Evolutionary conservation across 2,797 vertebrate genomes (phyloP).

Genomic region (Paedocypris micromegethes): DNA sequence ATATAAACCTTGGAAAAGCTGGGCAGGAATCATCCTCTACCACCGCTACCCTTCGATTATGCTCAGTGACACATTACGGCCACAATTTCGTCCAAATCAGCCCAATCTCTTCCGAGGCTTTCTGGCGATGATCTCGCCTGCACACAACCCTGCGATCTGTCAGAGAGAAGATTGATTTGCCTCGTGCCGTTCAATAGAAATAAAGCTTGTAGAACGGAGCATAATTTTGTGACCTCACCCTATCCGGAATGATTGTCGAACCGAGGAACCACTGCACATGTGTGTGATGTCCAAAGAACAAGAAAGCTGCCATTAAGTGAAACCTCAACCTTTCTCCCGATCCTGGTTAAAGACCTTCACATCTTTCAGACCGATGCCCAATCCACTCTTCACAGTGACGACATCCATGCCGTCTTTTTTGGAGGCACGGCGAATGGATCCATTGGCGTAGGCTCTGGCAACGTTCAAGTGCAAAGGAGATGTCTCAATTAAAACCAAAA

Average conservation of each 20-base stretch:
- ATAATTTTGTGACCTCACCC: not conserved
- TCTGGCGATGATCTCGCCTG: no score
- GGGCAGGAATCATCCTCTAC: no score
- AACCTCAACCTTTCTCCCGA: conserved; percentile 80
- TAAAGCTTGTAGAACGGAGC: no score
- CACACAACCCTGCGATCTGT: no score
- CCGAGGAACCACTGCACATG: not conserved
- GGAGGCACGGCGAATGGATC: conserved; percentile 78
- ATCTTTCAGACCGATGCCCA: conserved; percentile 81
- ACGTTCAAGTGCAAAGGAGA: conserved; percentile 21
- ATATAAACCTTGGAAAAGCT: no score
- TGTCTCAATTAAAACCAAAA: conserved; percentile 62
- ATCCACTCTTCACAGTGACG: conserved; percentile 74
- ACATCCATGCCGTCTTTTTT: conserved; percentile 75
- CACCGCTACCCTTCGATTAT: no score
- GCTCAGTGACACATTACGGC: no score
- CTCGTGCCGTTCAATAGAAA: no score
- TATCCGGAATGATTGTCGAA: not conserved
- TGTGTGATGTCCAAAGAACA: conserved; percentile 16
- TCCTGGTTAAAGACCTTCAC: conserved; percentile 81
- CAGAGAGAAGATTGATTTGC: no score
- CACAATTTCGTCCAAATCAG: no score
- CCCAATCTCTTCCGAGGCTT: no score
- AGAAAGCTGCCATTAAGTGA: conserved; percentile 55
- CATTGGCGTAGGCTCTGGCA: conserved; percentile 80